Base-by-base conservation (phyloP, 1,140 invertebrate species). In the Oreohelix idahoensis region DNA sequence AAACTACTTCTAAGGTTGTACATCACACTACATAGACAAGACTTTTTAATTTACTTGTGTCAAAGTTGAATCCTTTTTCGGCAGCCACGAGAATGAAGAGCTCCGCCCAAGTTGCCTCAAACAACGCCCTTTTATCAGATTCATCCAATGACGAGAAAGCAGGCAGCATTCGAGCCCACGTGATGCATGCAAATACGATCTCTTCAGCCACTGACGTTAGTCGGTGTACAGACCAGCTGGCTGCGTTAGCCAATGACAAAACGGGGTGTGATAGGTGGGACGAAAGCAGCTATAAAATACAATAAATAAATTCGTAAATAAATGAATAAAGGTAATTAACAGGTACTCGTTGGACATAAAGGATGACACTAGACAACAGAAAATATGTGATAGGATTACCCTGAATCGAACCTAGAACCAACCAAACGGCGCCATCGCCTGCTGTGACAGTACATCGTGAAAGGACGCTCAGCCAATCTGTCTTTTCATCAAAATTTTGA, bases 31-130 rank as follows among this genome's bases (percentile, higher is more conserved):
- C n/a, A n/a, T n/a, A n/a, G n/a, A n/a, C n/a, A n/a, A n/a, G n/a
- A n/a, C n/a, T n/a, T n/a, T n/a, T n/a, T 49, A 49, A 17, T 45
- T 73, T 76, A 76, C 74, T 76, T 49, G 74, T 76, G 29, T 76
- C 74, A 76, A 76, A 76, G 32, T 76, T 20, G 29, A 76, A 35
- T n/a, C 74, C 74, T 53, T 51, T 76, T 29, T 76, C 74, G 1
- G 74, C 74, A 49, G 74, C 74, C 11, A 76, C 38, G 1, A 76
- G 32, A n/a, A 76, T 36, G 53, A 76, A 76, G 1, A 76, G 45
- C 32, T 76, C 74, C 20, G 42, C 49, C 74, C 74, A 76, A 11
- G 74, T 76, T 1, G 74, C n/a, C 32, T 76, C 74, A 26, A 76
- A 35, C 45, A 76, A 35, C 23, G 45, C 29, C 74, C 45, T 76